phyloP scores from a whole-genome alignment of 1,140 invertebrate species.

The Sinella curviseta region DNA sequence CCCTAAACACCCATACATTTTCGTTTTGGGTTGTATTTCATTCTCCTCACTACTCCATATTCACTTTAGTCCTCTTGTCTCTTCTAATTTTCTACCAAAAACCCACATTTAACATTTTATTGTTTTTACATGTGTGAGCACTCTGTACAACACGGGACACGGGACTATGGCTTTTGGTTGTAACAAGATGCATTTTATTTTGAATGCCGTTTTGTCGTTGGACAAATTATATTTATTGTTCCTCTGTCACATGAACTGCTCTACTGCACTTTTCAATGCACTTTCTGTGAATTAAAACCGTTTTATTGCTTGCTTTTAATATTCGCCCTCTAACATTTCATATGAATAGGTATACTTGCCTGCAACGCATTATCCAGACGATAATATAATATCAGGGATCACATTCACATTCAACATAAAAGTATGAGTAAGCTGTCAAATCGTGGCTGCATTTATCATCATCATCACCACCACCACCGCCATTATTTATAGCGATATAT shows the following conservation, averaged over 20 bases:
- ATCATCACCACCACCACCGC: not conserved
- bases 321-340: not conserved
- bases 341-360: not conserved
- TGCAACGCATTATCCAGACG: not conserved
- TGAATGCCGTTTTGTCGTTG: not conserved
- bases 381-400: not conserved
- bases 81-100: not conserved
- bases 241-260: not conserved
- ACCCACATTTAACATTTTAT: not conserved
- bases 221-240: constrained; percentile 15
- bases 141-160: too few relatives aligned
- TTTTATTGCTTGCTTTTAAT: not conserved
- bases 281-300: not conserved
- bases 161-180: too few relatives aligned
- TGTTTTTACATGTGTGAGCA: too few relatives aligned
- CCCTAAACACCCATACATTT: constrained; percentile 7
- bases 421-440: constrained; percentile 12
- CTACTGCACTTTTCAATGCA: not conserved
- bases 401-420: not conserved
- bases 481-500: not conserved
- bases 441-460: constrained; percentile 12
- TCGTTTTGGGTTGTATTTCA: not conserved
- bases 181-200: not conserved
- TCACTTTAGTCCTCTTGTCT: not conserved
- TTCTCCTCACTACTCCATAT: not conserved